Base-by-base conservation (phyloP, 2,797 vertebrate species). In the Toxotes lorentzi region DNA sequence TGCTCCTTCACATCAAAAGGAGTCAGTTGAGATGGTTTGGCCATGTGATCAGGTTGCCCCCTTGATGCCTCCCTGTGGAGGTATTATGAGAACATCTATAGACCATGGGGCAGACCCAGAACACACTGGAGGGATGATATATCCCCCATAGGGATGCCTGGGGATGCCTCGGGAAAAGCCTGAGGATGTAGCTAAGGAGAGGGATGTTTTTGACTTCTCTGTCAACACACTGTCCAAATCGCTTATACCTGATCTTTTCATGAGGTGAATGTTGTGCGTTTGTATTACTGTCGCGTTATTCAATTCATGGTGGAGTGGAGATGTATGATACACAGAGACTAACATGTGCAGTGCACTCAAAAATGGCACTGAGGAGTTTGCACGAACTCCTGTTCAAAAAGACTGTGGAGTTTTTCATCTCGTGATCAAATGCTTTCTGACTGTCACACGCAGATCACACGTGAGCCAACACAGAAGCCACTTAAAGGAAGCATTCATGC, bases 401-500 rank as follows among this genome's bases (percentile, higher is more conserved):
- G 35, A 61, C 63, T 27, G 58, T 24, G 14, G 53, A 24, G 12
- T 27, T 6, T 41, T 69, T 67, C 41, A 53, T 68, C 57, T 63
- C n/a, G 9, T 0, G 1, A 71, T 81, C 54, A 61, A 48, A 72
- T 47, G 21, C 21, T 8, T 30, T 30, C 56, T 57, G 27, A 54
- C 51, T 38, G 61, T 45, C 45, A 38, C 24, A 63, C 9, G 7
- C 45, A 48, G 30, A 50, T 59, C 30, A 63, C 30, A 75, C 61
- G 58, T 60, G 41, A 64, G 41, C 41, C 24, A 34, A 38, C 58
- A 35, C 65, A 69, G 60, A 17, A 58, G 64, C 23, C 58, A 58
- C 63, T 82, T 73, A 74, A 59, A 38, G 30, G 53, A 72, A 30
- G 66, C 79, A 65, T 64, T 67, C 41, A 71, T 84, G 62, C 71